Percentiles rank a stretch among this genome's conserved stretches.
Conservation (phyloP, 2,113 vertebrate genomes). For the Lasiurus borealis region DNA sequence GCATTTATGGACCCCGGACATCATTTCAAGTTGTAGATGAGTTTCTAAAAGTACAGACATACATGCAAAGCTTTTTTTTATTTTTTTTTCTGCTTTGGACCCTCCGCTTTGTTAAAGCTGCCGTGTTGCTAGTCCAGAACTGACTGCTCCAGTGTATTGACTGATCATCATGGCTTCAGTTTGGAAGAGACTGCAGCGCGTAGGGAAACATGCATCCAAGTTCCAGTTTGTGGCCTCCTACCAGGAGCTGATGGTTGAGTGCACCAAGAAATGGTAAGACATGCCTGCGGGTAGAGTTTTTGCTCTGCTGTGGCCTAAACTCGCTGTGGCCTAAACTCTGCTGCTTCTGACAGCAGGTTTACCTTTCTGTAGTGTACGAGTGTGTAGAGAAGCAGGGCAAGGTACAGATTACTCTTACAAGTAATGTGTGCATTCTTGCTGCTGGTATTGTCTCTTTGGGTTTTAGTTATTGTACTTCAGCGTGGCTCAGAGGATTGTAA, state of each 20-base stretch:
- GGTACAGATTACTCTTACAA: conserved; percentile 14
- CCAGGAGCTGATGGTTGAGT: conserved; percentile 99
- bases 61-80: conserved; percentile 71
- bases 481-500: conserved; percentile 17
- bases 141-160: conserved; percentile 58
- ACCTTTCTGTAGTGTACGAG: conserved; percentile 12
- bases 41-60: conserved; percentile 76
- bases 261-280: conserved; percentile 99
- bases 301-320: conserved; percentile 48
- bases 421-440: conserved; percentile 40
- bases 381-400: conserved; percentile 20
- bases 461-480: conserved; percentile 67
- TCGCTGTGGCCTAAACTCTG: conserved; percentile 51
- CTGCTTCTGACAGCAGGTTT: background rate
- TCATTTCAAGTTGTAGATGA: conserved; percentile 56
- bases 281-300: background rate
- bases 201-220: conserved; percentile 99
- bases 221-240: conserved; percentile 99
- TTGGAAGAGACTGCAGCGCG: conserved; percentile 99
- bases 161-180: conserved; percentile 95
- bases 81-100: conserved; percentile 70
- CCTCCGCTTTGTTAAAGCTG: conserved; percentile 67
- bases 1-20: conserved; percentile 79
- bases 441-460: conserved; percentile 57
- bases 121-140: conserved; percentile 44